A percentile compares a stretch with the other conserved stretches of the same genome.
Conservation (phyloP, 2,888 invertebrate species). For the Volucella inanis region DNA sequence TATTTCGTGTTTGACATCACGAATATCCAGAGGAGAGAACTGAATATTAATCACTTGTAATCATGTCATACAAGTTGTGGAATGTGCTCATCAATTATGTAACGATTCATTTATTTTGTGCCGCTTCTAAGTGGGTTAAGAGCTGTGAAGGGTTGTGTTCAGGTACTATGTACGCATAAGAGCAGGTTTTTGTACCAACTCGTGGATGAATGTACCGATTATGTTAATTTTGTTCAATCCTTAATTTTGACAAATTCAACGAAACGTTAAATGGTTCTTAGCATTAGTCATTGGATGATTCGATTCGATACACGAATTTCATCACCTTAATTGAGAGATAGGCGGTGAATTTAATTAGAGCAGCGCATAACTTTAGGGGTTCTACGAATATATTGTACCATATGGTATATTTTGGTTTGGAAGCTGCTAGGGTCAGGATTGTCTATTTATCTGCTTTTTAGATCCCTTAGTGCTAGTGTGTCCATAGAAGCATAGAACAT, state of each 20-base stretch:
- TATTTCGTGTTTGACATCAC: constrained; percentile 53
- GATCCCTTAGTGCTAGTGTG: too few species aligned
- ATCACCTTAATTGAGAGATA: constrained; percentile 46
- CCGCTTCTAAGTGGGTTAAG: constrained; percentile 3
- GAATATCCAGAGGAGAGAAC: constrained; percentile 47
- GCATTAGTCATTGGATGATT: constrained; percentile 9
- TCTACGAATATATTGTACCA: too few species aligned
- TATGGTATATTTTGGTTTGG: too few species aligned
- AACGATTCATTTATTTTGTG: constrained; percentile 70
- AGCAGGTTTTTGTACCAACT: constrained; percentile 39
- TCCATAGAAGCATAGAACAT: too few species aligned
- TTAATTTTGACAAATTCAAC: constrained; percentile 54
- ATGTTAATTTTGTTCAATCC: constrained; percentile 37
- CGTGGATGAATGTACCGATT: constrained; percentile 35
- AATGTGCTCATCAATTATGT: constrained; percentile 74
- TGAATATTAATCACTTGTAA: constrained; percentile 74
- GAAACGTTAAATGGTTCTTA: constrained; percentile 28
- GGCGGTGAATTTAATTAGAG: background rate
- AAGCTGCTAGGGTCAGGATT: too few species aligned
- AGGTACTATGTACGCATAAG: background rate
- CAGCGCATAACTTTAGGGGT: too few species aligned
- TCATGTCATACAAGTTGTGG: constrained; percentile 72
- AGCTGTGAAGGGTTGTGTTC: background rate
- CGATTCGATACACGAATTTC: constrained; percentile 53
- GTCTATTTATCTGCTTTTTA: too few species aligned